Evolutionary conservation across 2,797 vertebrate species (phyloP).

Genomic region (Coccyzus lansbergi): DNA sequence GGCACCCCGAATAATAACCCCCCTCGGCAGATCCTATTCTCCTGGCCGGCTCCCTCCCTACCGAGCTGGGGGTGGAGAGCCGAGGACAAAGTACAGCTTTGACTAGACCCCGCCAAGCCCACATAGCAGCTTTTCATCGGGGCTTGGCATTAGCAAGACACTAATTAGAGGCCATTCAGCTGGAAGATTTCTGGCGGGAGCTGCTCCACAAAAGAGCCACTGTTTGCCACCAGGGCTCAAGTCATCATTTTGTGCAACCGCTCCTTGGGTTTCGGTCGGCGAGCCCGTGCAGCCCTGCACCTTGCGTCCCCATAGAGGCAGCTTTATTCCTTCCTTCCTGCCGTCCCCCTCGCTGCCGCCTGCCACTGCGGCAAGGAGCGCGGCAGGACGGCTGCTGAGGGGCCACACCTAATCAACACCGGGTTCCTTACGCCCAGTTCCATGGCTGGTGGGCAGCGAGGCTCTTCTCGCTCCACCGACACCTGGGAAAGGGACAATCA

Average conservation of each 20-base stretch:
- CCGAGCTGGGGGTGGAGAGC: conserved; percentile 46
- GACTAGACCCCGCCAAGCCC: conserved; percentile 59
- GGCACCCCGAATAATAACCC: conserved; percentile 41
- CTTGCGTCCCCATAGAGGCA: conserved; percentile 54
- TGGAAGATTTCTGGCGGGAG: conserved; percentile 67
- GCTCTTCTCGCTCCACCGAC: fast-evolving
- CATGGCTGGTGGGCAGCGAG: background rate
- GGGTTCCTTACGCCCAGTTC: background rate
- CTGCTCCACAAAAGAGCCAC: conserved; percentile 58
- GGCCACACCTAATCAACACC: conserved; percentile 8
- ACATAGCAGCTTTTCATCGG: conserved; percentile 74
- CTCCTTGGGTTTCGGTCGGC: conserved; percentile 63
- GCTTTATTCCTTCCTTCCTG: conserved; percentile 70
- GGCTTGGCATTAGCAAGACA: conserved; percentile 68
- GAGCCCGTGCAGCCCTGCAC: conserved; percentile 49
- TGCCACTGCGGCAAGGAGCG: background rate
- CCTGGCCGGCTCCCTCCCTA: conserved; percentile 44
- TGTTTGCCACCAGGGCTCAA: conserved; percentile 61
- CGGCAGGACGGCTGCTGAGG: background rate
- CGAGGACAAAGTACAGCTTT: conserved; percentile 73
- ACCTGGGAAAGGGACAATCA: background rate
- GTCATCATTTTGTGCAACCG: conserved; percentile 59
- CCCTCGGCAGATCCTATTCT: conserved; percentile 48
- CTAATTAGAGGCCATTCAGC: conserved; percentile 78
- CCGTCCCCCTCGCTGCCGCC: background rate